Base-by-base conservation (phyloP, 35 echinoderm and acorn worm genomes). In the Lytechinus pictus region DNA sequence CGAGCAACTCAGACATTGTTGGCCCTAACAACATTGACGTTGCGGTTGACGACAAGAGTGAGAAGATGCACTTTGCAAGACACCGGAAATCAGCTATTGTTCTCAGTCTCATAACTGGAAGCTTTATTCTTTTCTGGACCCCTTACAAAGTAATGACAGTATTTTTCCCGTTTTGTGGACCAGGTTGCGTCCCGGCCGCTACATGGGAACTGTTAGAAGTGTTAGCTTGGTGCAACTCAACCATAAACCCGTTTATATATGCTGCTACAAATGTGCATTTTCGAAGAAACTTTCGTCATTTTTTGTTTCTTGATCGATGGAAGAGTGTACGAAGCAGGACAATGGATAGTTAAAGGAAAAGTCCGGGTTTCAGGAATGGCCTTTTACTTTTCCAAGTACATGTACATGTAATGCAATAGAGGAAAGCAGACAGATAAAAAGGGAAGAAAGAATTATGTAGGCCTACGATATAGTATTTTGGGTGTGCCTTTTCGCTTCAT, bases 231-330 rank as follows among this genome's bases (percentile, higher is more conserved):
- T 88, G 9, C 86, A 88, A 88, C 86, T 88, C 86, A 16, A 88
- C 86, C 7, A 28, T 88, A 8, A 88, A 88, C 44, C 86, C 86
- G 9, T 88, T 88, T 11, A 88, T 88, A 27, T 88, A 88, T 51
- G 86, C 86, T 51, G 86, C 86, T 2, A 88, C 86, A 27, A 88
- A 88, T 88, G 86, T 88, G n/a, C 86, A 16, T 51, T 88, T 88
- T 51, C 86, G 86, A 9, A 27, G 16, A 0, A 88, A 88, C 44
- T 88, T 88, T 88, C 86, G 86, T 9, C 86, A 51, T 5, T 88
- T 88, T 88, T n/a, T 88, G 86, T 14, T 88, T n/a, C 44, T 88
- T 9, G 86, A 88, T 16, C 86, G 86, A 27, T 88, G 86, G 7
- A 24, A 14, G 27, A 28, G 86, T 27, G 56, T 44, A 44, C 2